Evolutionary conservation across 92 coral and sea anemone species (phyloP).

Genomic region (Phenganax stokvisi): DNA sequence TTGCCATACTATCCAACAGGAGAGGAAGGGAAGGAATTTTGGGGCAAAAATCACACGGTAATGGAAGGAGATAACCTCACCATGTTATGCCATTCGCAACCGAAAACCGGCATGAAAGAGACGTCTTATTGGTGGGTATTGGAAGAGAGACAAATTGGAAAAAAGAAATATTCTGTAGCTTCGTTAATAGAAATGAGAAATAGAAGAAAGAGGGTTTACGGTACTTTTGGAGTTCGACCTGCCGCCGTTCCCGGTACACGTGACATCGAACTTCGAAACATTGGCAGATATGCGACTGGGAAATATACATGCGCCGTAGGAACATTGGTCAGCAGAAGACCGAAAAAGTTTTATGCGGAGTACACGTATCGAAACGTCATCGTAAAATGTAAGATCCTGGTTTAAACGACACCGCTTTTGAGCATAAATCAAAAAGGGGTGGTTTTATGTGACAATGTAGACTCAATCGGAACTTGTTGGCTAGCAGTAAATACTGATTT

Average conservation of each 20-base stretch:
- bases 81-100: not conserved
- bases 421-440: not conserved
- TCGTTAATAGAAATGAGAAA: not conserved
- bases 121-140: not conserved
- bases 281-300: slow-evolving; percentile 14
- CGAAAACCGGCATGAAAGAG: not conserved
- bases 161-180: not conserved
- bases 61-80: slow-evolving; percentile 14
- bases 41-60: slow-evolving; percentile 26
- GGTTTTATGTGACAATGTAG: too few species aligned
- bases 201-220: not conserved
- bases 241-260: not conserved
- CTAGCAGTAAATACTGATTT: not conserved
- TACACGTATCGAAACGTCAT: not conserved
- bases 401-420: not conserved
- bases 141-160: slow-evolving; percentile 1
- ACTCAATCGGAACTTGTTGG: too few species aligned
- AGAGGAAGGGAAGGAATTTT: not conserved
- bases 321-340: not conserved
- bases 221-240: not conserved
- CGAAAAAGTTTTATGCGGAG: slow-evolving; percentile 7
- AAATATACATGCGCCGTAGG: slow-evolving; percentile 17
- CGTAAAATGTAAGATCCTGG: slow-evolving; percentile 13
- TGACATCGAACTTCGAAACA: not conserved
- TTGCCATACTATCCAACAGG: not conserved